Conservation (phyloP, 2,113 vertebrate species). For the Elanoides forficatus region DNA sequence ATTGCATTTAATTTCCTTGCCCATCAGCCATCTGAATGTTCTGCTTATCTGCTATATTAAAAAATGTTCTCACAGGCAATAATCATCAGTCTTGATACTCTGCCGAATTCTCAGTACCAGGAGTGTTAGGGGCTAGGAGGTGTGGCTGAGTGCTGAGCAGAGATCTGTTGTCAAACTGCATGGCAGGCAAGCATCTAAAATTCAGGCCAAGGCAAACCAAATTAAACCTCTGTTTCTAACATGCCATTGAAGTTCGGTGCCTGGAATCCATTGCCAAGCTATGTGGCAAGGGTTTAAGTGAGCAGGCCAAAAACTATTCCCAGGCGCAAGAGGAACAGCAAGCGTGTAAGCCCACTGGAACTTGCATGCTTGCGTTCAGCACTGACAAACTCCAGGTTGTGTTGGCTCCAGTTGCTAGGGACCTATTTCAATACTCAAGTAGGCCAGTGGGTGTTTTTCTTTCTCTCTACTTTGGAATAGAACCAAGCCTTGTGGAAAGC, state of each 20-base stretch:
- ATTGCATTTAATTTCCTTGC: not conserved
- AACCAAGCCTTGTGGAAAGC: constrained; percentile 13
- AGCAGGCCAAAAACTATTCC: not conserved
- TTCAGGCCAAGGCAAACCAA: not conserved
- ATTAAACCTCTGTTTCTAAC: not conserved
- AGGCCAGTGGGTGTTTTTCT: not conserved
- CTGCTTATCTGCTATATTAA: not conserved
- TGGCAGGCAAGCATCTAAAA: not conserved
- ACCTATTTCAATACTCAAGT: not conserved
- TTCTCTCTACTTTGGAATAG: not conserved
- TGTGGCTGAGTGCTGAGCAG: not conserved
- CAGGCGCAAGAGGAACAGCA: not conserved
- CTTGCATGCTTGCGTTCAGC: not conserved
- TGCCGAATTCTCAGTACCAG: not conserved
- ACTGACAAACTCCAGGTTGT: not conserved
- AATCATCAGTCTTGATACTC: not conserved
- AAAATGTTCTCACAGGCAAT: not conserved
- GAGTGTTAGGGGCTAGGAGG: accelerated
- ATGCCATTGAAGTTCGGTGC: not conserved
- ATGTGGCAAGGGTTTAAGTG: not conserved
- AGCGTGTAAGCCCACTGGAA: not conserved
- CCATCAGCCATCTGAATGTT: not conserved
- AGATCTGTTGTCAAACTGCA: not conserved
- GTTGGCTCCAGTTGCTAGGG: not conserved
- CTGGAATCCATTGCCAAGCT: not conserved